Base-by-base conservation (phyloP, 2,797 vertebrate genomes). In the Myotis pilosus region DNA sequence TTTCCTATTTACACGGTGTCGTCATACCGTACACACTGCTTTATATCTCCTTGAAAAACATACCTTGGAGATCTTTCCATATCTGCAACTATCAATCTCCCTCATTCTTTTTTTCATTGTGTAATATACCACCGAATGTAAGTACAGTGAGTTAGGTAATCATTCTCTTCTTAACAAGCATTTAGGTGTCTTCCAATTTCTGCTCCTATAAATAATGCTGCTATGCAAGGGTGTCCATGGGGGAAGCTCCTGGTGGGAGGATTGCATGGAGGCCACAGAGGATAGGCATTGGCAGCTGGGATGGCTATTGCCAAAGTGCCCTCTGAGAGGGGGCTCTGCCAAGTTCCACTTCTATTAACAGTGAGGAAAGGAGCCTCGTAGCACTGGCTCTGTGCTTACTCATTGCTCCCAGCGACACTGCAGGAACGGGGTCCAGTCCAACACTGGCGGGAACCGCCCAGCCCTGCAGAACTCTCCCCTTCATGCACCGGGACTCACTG, bases 41-140 rank as follows among this genome's bases (percentile, higher is more conserved):
- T 68, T 91, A 16, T 33, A 81, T 41, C 81, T 89, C 74, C 4
- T 57, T 93, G 85, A 93, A 92, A 92, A 95, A 68, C 38, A 33
- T 57, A 71, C 69, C 44, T 85, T 89, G 60, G 55, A 51, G 22
- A 74, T 82, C 84, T 81, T 64, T 79, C 57, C 11, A 75, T 72
- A 92, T 49, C 25, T 69, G 5, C 69, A 87, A 62, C 78, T 72
- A 78, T 4, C 89, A 74, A 78, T 81, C 55, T 81, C 57, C 13
- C 49, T 82, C 71, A 49, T 62, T 93, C 55, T 75, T 94, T 74
- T 62, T 80, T 71, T 38, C 76, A 75, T 86, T 88, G 30, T 51
- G 69, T 76, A 72, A 72, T 69, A 75, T 11, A 72, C 11, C 41
- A 47, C 55, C 62, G 15, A 87, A 60, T 83, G 22, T 69, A 16